Evolutionary conservation across 2,888 invertebrate species (phyloP), one percentile per base, ranked within the genome.

Genomic region (Drosophila putrida): DNA sequence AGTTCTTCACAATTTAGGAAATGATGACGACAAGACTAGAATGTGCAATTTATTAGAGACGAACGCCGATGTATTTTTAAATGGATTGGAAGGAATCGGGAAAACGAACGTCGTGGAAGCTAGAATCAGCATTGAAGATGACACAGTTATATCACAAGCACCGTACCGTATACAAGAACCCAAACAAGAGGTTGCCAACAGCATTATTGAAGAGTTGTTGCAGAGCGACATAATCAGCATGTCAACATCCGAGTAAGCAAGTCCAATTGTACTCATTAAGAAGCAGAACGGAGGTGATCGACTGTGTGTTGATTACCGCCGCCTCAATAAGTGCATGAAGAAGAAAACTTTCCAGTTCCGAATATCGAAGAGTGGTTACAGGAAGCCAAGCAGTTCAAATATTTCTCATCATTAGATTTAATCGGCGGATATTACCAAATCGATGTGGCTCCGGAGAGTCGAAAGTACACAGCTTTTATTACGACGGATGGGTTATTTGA

Each of bases 401-500:
- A 28, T 51, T 53, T 53, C 27, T 39, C 28, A 10, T 28, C 28
- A 3, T 6, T 51, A 25, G 39, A 51, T 41, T 3, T 20, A 9
- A 51, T 13, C 5, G 38, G 38, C 38, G 27, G 36, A 6, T 51
- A 39, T 13, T 51, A 38, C 8, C 53, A 53, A 31, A 49, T 49
- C 6, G 20, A 50, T 28, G 13, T 57, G 39, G 33, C 31, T 20
- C 28, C 39, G 5, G 36, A 53, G 10, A 47, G 47, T 39, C 8
- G 41, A 10, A 60, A 47, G 28, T 46, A n/a, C n/a, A n/a, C n/a
- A n/a, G n/a, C n/a, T n/a, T n/a, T n/a, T n/a, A 54, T 63, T 20
- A 75, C 66, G 0, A 67, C 55, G 0, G 71, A 72, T n/a, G 75
- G 71, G 2, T n/a, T 68, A 5, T 67, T 60, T 11, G 67, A 75